Evolutionary conservation across 2,797 vertebrate genomes (phyloP).

Genomic region (Cyclopterus lumpus): DNA sequence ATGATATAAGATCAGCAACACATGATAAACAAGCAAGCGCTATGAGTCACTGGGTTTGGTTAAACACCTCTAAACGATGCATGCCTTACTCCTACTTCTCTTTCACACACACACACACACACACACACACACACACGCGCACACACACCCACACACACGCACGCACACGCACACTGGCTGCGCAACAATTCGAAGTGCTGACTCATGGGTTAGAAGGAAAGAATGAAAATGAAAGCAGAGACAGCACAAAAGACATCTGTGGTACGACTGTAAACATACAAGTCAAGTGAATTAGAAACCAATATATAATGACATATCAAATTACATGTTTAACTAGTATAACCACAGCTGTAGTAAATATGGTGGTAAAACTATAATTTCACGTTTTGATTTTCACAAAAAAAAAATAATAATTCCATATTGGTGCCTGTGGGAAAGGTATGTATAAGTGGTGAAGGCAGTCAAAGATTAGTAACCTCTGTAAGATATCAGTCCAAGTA

Average conservation of each 20-base stretch:
- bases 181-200: slow-evolving; percentile 59
- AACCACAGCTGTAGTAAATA: background rate
- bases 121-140: background rate
- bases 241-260: slow-evolving; percentile 7
- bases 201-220: slow-evolving; percentile 38
- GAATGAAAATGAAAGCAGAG: slow-evolving; percentile 9
- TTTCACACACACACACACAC: background rate
- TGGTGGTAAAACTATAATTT: no score
- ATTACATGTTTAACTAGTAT: background rate
- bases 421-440: background rate
- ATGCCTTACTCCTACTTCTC: background rate
- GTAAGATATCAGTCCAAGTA: slow-evolving; percentile 10
- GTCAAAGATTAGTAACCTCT: slow-evolving; percentile 1
- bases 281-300: background rate
- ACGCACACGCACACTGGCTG: background rate
- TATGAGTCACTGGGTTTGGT: background rate
- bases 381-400: no score
- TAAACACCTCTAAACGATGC: background rate
- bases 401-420: no score
- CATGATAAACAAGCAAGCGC: background rate
- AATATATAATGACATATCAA: background rate
- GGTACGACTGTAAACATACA: background rate
- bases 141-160: background rate
- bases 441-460: background rate
- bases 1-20: background rate